phyloP scores from a whole-genome alignment of 1,140 invertebrate genomes.

The Mesaphorura yosii region DNA sequence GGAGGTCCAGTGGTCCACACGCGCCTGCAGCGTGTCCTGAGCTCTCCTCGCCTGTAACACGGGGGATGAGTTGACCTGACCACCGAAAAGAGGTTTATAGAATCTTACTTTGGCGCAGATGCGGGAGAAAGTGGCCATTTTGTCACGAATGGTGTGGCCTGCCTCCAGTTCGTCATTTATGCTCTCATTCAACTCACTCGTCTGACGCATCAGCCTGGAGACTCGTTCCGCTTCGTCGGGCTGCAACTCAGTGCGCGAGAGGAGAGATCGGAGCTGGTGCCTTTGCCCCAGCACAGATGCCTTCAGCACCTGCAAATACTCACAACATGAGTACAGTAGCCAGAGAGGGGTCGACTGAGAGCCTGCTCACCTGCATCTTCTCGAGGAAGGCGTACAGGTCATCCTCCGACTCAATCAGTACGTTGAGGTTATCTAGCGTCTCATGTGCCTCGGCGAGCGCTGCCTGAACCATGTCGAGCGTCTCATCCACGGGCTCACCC shows the following conservation, averaged over 20 bases:
- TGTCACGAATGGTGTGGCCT: constrained; percentile 53
- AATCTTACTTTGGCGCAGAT: constrained; percentile 26
- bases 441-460: constrained; percentile 56
- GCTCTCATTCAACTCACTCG: constrained; percentile 53
- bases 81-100: no score
- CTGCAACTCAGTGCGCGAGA: constrained; percentile 52
- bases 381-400: constrained; percentile 67
- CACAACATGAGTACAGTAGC: no score
- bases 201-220: constrained; percentile 52
- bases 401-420: constrained; percentile 65
- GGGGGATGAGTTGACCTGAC: not conserved
- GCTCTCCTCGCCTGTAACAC: constrained; percentile 18
- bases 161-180: constrained; percentile 61
- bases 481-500: constrained; percentile 53
- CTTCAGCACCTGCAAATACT: constrained; percentile 44
- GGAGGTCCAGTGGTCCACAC: constrained; percentile 30
- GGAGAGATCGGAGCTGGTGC: constrained; percentile 27
- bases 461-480: constrained; percentile 55
- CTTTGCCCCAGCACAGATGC: constrained; percentile 56
- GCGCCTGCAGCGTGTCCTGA: constrained; percentile 28
- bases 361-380: constrained; percentile 49
- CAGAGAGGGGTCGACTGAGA: no score
- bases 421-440: constrained; percentile 54
- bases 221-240: constrained; percentile 59
- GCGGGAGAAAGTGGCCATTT: constrained; percentile 38